Percentiles rank a stretch among this genome's conserved stretches.
Evolutionary conservation across 2,797 vertebrate species (phyloP).

Genomic region (Mus spretus): DNA sequence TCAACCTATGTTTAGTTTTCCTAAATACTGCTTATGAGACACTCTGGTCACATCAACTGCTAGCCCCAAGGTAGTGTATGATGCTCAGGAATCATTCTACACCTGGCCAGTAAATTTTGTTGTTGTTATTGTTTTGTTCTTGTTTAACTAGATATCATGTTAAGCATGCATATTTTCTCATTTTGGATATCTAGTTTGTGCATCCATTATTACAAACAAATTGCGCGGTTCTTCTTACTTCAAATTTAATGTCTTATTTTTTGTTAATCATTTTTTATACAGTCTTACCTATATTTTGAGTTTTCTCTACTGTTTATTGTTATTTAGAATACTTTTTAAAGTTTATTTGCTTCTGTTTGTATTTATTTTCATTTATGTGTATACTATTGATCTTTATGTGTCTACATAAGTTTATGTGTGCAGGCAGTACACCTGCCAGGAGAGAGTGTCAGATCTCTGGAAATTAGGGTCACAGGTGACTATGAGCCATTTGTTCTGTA

Average conservation of each 20-base stretch:
- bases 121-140: neutral
- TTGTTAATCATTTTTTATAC: neutral
- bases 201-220: neutral
- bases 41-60: neutral
- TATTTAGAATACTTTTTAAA: neutral
- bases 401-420: neutral
- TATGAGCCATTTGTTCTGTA: neutral
- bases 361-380: neutral
- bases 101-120: neutral
- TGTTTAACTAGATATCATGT: neutral
- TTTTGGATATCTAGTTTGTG: neutral
- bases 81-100: neutral
- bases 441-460: neutral
- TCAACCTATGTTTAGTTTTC: neutral
- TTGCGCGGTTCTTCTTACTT: neutral
- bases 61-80: neutral
- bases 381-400: neutral
- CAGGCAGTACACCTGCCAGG: neutral
- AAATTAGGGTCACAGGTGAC: neutral
- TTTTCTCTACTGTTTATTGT: neutral
- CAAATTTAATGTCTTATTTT: neutral
- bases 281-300: neutral
- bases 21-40: neutral
- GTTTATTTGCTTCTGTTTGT: neutral
- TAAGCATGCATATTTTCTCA: neutral